These are phyloP conservation scores for Origma solitaria DNA, from an alignment of 2,113 vertebrate species.

Conservation along the genomic window DNA sequence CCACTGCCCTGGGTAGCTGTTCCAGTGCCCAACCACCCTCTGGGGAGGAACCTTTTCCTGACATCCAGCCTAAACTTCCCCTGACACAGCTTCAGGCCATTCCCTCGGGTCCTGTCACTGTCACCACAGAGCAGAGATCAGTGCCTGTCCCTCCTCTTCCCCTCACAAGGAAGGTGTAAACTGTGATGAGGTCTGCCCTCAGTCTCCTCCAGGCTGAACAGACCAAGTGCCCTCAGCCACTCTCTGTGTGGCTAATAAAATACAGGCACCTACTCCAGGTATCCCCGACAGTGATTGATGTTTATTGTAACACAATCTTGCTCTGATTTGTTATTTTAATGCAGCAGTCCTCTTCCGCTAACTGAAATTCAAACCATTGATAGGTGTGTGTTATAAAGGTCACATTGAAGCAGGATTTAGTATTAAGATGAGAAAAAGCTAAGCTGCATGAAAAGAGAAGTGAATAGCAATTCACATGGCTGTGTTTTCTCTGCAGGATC, in stretches of 20 bases:
- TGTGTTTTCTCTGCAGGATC: background rate
- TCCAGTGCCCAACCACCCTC: accelerated
- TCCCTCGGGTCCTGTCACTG: accelerated
- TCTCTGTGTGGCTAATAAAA: background rate
- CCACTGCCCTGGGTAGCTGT: background rate
- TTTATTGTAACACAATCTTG: background rate
- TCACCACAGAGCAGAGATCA: background rate
- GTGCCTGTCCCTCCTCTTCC: background rate
- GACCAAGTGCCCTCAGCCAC: accelerated
- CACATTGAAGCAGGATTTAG: background rate
- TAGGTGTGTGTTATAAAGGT: background rate
- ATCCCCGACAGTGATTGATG: background rate
- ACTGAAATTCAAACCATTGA: background rate
- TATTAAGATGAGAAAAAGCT: background rate
- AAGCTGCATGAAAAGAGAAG: background rate
- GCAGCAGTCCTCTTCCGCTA: background rate
- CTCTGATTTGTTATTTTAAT: background rate
- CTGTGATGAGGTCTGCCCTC: background rate
- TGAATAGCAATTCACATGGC: background rate
- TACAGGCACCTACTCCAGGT: background rate
- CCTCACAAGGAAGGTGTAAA: accelerated
- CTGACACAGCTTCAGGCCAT: background rate
- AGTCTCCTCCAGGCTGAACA: background rate
- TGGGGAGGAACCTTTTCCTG: background rate
- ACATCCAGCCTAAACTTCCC: background rate